A percentile compares a stretch with the other conserved stretches of the same genome.
These are phyloP conservation scores for Trypoxylus dichotomus DNA, from an alignment of 1,140 invertebrate species.

Conservation along the genomic window DNA sequence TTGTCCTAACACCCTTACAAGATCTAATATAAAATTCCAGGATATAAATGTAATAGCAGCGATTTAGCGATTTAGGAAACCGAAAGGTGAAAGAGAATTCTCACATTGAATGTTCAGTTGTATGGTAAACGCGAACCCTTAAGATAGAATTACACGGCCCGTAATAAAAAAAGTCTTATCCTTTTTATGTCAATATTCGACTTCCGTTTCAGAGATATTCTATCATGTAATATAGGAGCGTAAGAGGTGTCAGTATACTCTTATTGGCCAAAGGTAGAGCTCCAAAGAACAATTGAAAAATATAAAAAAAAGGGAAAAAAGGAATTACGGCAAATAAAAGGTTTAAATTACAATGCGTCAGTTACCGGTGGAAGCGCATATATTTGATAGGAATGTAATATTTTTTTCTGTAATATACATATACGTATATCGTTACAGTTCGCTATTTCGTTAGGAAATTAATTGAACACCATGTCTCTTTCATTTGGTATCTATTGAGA, in stretches of 20 bases:
- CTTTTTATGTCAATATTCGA: constrained; percentile 9
- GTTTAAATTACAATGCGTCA: neutral
- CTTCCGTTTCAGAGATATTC: neutral
- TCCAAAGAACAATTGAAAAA: neutral
- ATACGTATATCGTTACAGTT: no score
- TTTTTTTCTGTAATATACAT: no score
- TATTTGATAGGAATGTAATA: no score
- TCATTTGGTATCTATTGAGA: no score
- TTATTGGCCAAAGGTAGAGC: neutral
- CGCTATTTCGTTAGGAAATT: no score
- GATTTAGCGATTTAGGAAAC: neutral
- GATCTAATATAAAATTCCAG: no score
- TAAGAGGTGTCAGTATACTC: neutral
- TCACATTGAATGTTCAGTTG: neutral
- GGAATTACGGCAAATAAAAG: neutral
- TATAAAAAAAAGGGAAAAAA: neutral
- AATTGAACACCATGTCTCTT: no score
- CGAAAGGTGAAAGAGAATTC: neutral
- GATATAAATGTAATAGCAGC: neutral
- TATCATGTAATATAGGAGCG: neutral
- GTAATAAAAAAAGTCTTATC: constrained; percentile 17
- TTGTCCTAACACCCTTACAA: neutral
- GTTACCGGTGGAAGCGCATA: no score
- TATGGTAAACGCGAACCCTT: neutral
- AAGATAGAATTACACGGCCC: neutral